These are phyloP conservation scores for Hippocampus comes DNA, from an alignment of 2,113 vertebrate species.

Conservation along the genomic window DNA sequence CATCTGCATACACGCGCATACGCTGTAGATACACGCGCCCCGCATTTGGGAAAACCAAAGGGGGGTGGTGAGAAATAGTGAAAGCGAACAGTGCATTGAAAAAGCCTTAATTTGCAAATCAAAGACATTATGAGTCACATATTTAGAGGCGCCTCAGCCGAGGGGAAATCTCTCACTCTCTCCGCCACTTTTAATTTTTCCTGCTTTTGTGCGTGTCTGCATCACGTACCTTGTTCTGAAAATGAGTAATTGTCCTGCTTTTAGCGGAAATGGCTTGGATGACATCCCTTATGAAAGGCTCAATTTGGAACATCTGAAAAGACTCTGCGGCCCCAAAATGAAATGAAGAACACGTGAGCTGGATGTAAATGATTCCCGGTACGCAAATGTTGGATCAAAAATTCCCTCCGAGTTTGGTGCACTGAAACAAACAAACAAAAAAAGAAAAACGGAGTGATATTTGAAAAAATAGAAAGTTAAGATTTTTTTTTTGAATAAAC, in stretches of 20 bases:
- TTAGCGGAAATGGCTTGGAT: not conserved
- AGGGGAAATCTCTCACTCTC: slow-evolving; percentile 31
- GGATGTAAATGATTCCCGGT: not conserved
- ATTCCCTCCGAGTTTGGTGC: too few relatives aligned
- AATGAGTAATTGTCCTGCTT: slow-evolving; percentile 11
- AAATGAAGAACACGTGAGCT: not conserved
- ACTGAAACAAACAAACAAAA: not conserved
- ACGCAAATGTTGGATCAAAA: too few relatives aligned
- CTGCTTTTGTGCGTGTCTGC: slow-evolving; percentile 17
- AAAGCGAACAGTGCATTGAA: slow-evolving; percentile 22
- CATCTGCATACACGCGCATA: slow-evolving; percentile 10
- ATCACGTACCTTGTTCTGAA: slow-evolving; percentile 20
- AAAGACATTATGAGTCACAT: slow-evolving; percentile 65
- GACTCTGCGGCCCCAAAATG: not conserved
- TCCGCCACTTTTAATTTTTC: slow-evolving; percentile 18
- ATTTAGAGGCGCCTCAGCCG: slow-evolving; percentile 65
- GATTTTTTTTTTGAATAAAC: too few relatives aligned
- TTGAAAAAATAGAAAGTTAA: too few relatives aligned
- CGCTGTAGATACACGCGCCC: not conserved
- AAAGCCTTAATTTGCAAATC: slow-evolving; percentile 68
- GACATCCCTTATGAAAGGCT: not conserved
- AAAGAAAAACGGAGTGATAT: not conserved
- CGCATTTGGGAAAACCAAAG: slow-evolving; percentile 1
- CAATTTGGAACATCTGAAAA: not conserved
- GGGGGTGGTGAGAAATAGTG: not conserved